Base-by-base conservation (phyloP, 2,797 vertebrate species). In the Manis javanica region DNA sequence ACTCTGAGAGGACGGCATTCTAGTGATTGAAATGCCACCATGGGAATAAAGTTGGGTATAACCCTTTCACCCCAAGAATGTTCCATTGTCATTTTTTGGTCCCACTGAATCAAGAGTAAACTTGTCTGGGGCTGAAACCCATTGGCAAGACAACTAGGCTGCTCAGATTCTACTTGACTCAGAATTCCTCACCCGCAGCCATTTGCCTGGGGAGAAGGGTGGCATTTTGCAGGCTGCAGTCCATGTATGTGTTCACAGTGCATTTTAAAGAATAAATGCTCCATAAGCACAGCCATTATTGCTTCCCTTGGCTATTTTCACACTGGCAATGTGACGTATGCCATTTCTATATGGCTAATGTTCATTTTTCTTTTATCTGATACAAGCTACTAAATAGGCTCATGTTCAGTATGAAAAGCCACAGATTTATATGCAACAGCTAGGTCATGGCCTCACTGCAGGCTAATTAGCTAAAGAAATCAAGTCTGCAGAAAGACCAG, bases 251-350 rank as follows among this genome's bases (percentile, higher is more conserved):
- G 68, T 79, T 57, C 83, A 59, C 75, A 72, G 37, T 86, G 86
- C 93, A 95, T 86, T 97, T 95, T 69, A 92, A 96, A 96, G 92
- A 93, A 37, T 49, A 77, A 95, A 74, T 96, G 88, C 5, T 87
- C 96, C 42, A 77, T 94, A 91, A 95, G 59, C 78, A 92, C 24
- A 10, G 51, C 61, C 71, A 91, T 96, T 94, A 95, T 66, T 23
- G 9, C 63, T 78, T 87, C 37, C 71, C 34, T 87, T 64, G 49
- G 90, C 92, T 87, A 87, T 97, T 95, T 95, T 63, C 78, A 97
- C 88, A 68, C n/a, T 87, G 88, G 86, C 94, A 84, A 74, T 83
- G 88, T 71, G 92, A 96, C 94, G 55, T 74, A 71, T 31, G 71
- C 83, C 92, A 94, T 77, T 96, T 92, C 78, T 92, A 61, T 53